Base-by-base conservation (phyloP, 1,140 invertebrate genomes). In the Zophobas atratus region DNA sequence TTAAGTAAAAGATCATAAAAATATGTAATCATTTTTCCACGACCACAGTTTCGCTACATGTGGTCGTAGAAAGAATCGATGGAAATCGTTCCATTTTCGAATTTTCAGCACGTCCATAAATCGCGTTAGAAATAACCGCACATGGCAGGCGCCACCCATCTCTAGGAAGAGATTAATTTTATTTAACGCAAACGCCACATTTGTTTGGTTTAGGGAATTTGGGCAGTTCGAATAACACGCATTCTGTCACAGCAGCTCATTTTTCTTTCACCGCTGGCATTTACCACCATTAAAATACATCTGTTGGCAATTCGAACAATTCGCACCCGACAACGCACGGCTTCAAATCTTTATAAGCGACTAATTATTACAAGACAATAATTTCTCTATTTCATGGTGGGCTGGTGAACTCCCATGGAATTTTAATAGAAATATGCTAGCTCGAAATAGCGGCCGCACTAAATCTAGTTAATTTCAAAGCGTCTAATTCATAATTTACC, bases 251-350 rank as follows among this genome's bases (percentile, higher is more conserved):
- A 36, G 56, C 39, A 6, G 60, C 38, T 36, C 60, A 33, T 67
- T 67, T 67, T 67, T 67, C 60, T 67, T 32, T 67, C 60, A 39
- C 38, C 39, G 34, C 60, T 20, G 56, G 36, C 56, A 39, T 60
- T 39, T 60, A 60, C 34, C 8, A 36, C 60, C 38, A 43, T 67
- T 67, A 67, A 67, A 67, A 67, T 43, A 8, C 60, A 67, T 67
- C 38, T 67, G 60, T 38, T 67, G 38, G 60, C 43, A 67, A 67
- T 67, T 67, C 43, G 38, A 67, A 67, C 33, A 67, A 67, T 67
- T 67, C 60, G 35, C 60, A 67, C 39, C 38, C 60, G 6, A 43
- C 38, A 43, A 67, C 60, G 33, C 38, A 0, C 60, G n/a, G 60
- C 38, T 60, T 60, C 20, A 20, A 20, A 20, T 20, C 20, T 20